Base-by-base conservation (phyloP, 2,797 vertebrate species). In the Lateolabrax maculatus region DNA sequence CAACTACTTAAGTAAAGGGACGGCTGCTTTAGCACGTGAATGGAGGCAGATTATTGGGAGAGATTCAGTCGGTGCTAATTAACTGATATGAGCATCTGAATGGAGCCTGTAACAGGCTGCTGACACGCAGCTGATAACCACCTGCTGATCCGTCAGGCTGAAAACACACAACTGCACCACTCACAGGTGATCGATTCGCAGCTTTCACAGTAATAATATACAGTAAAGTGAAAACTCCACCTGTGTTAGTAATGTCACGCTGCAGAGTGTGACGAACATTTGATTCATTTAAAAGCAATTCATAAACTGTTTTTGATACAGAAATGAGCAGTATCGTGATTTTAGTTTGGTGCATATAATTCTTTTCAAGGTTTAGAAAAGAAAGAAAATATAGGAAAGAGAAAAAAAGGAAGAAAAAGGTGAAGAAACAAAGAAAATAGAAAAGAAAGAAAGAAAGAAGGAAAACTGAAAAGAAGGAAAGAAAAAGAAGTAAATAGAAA, bases 1-100 rank as follows among this genome's bases (percentile, higher is more conserved):
- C 84, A 90, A 95, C 90, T 95, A 93, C 95, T 94, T 89, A 93
- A 96, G 94, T 91, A 81, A 84, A 90, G 91, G 94, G 94, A 94
- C 92, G 94, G 96, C 95, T 72, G 93, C 91, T 94, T 97, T 94
- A 95, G 94, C 95, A 96, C 94, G 73, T 96, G 95, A 97, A 97
- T 95, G 90, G 79, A 67, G 88, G 92, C 89, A 94, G 93, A 95
- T 94, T 92, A 92, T 90, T 79, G 62, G 89, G 90, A 93, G 93
- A 89, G 91, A 91, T 86, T 86, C 75, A 92, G 88, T 83, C 89
- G 94, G 93, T 95, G 83, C 94, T 94, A 95, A 92, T 95, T 93
- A 94, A 92, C 94, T 95, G 93, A 95, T 92, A 89, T 90, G 93
- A 93, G 93, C 95, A 95, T 96, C 93, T 96, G 94, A 97, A 97